Percentiles rank a stretch among this genome's conserved stretches.
phyloP scores from a whole-genome alignment of 2,797 vertebrate genomes.

The Champsocephalus gunnari region DNA sequence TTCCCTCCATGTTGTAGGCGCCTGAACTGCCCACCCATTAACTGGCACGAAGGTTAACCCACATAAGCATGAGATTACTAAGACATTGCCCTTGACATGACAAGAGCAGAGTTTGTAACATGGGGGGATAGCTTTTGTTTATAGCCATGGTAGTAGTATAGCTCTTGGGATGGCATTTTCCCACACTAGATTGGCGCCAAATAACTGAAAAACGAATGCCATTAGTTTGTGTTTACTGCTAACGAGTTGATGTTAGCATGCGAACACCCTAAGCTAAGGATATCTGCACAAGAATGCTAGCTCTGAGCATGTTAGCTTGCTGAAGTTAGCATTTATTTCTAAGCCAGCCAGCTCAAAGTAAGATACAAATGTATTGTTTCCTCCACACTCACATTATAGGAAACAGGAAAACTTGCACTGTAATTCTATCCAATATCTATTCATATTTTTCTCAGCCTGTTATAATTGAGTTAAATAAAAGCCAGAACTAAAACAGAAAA shows the following conservation, averaged over 20 bases:
- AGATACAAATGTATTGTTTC: neutral
- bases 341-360: neutral
- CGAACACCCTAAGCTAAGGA: too few species aligned
- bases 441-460: conserved; percentile 15
- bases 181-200: neutral
- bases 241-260: too few species aligned
- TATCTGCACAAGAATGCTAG: too few species aligned
- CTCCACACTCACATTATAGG: neutral
- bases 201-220: neutral
- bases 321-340: neutral
- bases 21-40: too few species aligned
- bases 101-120: neutral
- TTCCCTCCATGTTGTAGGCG: too few species aligned
- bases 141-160: neutral
- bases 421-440: conserved; percentile 7
- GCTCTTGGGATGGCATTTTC: neutral
- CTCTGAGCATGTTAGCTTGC: neutral
- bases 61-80: neutral
- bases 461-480: conserved; percentile 44
- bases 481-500: conserved; percentile 19
- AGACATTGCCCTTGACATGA: neutral
- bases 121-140: neutral
- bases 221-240: too few species aligned
- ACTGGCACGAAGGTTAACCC: neutral
- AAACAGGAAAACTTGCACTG: conserved; percentile 10